Evolutionary conservation across 2,797 vertebrate genomes (phyloP).

Genomic region (Acestrorhynchus altus): DNA sequence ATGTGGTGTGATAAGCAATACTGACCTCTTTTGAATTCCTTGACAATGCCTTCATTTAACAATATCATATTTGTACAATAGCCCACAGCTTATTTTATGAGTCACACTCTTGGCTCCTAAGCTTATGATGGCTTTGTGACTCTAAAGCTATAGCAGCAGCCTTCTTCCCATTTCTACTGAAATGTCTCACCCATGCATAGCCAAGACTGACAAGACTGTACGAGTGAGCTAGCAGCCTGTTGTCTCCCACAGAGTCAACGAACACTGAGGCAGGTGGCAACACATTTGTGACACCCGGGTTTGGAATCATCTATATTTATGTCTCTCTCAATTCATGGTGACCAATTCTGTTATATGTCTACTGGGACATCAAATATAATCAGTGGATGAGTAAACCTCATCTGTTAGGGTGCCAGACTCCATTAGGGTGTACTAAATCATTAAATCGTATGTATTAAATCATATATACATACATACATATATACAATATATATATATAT

Average conservation of each 20-base stretch:
- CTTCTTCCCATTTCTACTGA: not conserved
- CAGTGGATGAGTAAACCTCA: not conserved
- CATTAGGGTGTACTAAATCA: not conserved
- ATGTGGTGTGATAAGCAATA: not conserved
- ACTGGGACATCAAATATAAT: not conserved
- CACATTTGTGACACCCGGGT: not conserved
- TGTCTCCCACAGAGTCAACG: not conserved
- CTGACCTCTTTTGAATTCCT: not conserved
- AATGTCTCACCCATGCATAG: constrained; percentile 14
- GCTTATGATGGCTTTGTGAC: not conserved
- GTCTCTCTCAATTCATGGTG: not conserved
- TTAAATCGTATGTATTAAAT: not conserved
- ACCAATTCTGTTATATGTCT: not conserved
- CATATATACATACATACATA: too few relatives aligned
- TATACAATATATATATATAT: too few relatives aligned
- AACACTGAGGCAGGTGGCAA: not conserved
- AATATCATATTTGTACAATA: not conserved
- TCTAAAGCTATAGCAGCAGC: not conserved
- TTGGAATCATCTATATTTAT: constrained; percentile 3
- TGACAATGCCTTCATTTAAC: not conserved
- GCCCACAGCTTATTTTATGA: not conserved
- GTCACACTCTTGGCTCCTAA: not conserved
- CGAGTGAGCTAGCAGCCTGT: not conserved
- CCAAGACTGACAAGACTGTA: constrained; percentile 17
- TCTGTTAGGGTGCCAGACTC: not conserved